A percentile compares a stretch with the other conserved stretches of the same genome.
Evolutionary conservation across 2,113 vertebrate genomes (phyloP).

Genomic region (Hydrolagus affinis): DNA sequence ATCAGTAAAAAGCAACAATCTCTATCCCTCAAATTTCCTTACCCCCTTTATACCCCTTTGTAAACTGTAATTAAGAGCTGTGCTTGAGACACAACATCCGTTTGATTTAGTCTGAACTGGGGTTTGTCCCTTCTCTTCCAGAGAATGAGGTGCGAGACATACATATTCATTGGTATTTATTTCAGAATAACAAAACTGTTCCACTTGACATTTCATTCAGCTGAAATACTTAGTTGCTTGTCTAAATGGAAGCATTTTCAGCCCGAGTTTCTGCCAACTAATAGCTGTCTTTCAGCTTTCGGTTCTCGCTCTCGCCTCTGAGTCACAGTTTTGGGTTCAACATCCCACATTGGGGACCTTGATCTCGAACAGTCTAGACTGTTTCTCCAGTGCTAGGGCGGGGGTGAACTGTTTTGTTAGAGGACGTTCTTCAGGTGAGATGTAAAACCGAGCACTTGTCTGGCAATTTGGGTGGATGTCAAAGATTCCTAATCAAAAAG

Average conservation of each 20-base stretch:
- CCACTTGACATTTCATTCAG: background rate
- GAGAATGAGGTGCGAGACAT: background rate
- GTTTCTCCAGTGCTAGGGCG: too few species aligned
- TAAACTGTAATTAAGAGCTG: background rate
- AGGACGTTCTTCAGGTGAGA: too few species aligned
- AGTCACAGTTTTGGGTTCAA: too few species aligned
- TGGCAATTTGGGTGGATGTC: too few species aligned
- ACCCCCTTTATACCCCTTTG: background rate
- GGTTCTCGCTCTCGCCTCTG: too few species aligned
- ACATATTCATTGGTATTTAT: background rate
- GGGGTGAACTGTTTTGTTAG: too few species aligned
- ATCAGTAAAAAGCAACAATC: background rate
- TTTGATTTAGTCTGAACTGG: background rate
- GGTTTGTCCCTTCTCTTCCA: background rate
- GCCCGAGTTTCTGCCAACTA: background rate
- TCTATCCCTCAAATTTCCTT: background rate
- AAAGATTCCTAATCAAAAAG: too few species aligned
- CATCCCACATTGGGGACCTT: too few species aligned
- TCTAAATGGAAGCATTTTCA: background rate
- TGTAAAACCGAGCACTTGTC: too few species aligned
- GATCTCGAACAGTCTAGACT: too few species aligned
- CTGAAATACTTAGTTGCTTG: background rate
- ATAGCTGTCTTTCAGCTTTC: too few species aligned
- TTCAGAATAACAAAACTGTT: background rate
- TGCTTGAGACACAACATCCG: background rate